Percentiles rank a stretch among this genome's conserved stretches.
phyloP scores from a whole-genome alignment of 2,888 invertebrate species.

The Drosophila atroscutellata region DNA sequence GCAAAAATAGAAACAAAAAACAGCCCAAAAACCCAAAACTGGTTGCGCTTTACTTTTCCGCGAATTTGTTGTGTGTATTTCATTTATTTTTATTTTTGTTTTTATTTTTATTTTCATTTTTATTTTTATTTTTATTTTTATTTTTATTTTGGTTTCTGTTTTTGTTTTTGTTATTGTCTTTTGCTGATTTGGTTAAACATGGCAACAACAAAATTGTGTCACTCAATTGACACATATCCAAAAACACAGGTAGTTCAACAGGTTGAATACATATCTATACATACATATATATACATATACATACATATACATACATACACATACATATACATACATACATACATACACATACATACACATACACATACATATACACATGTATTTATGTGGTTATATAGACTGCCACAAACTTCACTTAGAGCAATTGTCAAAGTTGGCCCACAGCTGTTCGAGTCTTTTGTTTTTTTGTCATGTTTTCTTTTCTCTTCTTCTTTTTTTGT shows the following conservation, averaged over 20 bases:
- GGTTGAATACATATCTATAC: conserved; percentile 25
- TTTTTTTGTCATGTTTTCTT: neutral
- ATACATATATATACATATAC: neutral
- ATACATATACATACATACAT: no score
- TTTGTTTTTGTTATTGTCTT: conserved; percentile 13
- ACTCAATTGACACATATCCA: conserved; percentile 68
- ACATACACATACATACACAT: neutral
- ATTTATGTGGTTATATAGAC: neutral
- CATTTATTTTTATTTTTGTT: conserved; percentile 21
- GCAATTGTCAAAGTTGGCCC: neutral
- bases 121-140: conserved; percentile 2
- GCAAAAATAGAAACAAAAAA: conserved; percentile 30
- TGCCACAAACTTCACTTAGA: neutral
- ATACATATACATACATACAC: neutral
- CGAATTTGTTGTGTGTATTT: conserved; percentile 43
- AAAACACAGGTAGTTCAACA: conserved; percentile 38
- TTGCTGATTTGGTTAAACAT: conserved; percentile 66
- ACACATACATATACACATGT: neutral
- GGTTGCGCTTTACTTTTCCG: conserved; percentile 60
- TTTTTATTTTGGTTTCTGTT: conserved; percentile 11
- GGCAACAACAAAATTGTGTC: conserved; percentile 50
- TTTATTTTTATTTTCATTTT: conserved; percentile 7
- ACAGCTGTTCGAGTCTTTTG: neutral
- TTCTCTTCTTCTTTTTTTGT: neutral
- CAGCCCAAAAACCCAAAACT: conserved; percentile 48